Percentiles rank a stretch among this genome's conserved stretches.
These are phyloP conservation scores for Setipinna tenuifilis DNA, from an alignment of 2,797 vertebrate species.

Conservation along the genomic window DNA sequence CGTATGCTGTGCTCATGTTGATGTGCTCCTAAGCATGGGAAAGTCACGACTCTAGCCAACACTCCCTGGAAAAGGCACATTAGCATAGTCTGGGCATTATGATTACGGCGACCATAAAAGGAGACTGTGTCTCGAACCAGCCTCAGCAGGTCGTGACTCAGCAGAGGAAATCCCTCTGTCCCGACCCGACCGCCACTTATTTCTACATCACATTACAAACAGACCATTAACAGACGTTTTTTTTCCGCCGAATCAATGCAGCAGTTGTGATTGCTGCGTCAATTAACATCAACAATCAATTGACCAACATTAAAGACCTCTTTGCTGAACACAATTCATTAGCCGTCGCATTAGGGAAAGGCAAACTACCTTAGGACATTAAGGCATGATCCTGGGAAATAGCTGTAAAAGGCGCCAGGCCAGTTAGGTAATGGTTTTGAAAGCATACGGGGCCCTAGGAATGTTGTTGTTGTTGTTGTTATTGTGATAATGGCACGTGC, in stretches of 20 bases:
- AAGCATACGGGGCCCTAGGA: not conserved
- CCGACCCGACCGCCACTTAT: no score
- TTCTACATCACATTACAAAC: no score
- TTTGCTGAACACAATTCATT: not conserved
- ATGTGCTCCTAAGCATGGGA: no score
- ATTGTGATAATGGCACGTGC: not conserved
- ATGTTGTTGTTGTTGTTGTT: not conserved
- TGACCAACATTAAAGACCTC: not conserved
- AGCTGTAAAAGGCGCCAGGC: not conserved
- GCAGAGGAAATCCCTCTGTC: no score
- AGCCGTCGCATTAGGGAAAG: not conserved
- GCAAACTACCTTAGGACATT: not conserved
- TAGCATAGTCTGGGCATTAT: no score
- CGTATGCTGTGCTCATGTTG: not conserved
- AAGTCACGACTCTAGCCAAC: no score
- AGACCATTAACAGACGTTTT: not conserved
- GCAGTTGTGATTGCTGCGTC: not conserved
- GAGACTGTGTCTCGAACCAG: no score
- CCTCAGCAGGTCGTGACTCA: no score
- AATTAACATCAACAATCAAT: constrained; percentile 5
- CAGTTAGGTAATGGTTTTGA: not conserved
- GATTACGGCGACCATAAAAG: no score
- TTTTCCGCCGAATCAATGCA: not conserved
- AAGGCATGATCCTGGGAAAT: no score
- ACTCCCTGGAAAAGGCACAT: no score